A percentile compares a stretch with the other conserved stretches of the same genome.
phyloP scores from a whole-genome alignment of 2,888 invertebrate genomes.

The Ochropacha duplaris region DNA sequence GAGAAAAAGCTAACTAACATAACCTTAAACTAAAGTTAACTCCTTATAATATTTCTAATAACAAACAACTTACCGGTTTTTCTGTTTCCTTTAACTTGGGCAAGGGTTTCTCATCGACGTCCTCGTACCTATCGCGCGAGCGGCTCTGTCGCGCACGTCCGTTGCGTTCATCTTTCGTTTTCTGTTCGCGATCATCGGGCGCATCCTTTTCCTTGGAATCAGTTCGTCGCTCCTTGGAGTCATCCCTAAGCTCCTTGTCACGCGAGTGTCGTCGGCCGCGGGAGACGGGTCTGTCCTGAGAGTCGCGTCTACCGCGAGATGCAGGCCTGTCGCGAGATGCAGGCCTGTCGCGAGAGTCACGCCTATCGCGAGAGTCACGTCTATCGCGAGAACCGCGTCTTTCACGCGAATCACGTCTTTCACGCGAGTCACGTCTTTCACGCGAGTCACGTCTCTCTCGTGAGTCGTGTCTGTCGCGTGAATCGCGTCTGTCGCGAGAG shows the following conservation, averaged over 20 bases:
- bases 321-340: conserved; percentile 21
- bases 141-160: conserved; percentile 56
- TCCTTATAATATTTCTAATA: too few relatives aligned
- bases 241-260: conserved; percentile 13
- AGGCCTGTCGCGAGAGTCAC: conserved; percentile 25
- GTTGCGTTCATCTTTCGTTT: conserved; percentile 44
- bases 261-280: conserved; percentile 22
- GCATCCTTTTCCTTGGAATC: conserved; percentile 15
- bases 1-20: too few relatives aligned
- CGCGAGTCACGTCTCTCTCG: conserved; percentile 22
- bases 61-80: conserved; percentile 84
- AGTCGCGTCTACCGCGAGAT: conserved; percentile 24
- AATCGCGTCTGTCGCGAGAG: conserved; percentile 29
- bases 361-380: conserved; percentile 21
- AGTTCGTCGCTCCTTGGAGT: conserved; percentile 25
- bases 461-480: conserved; percentile 38
- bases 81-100: conserved; percentile 89
- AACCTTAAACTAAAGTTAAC: too few relatives aligned
- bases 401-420: conserved; percentile 21
- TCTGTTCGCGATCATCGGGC: conserved; percentile 15
- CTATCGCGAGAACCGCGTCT: conserved; percentile 22
- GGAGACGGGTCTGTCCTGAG: conserved; percentile 22
- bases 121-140: conserved; percentile 55
- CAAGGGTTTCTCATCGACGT: conserved; percentile 75
- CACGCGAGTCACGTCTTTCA: conserved; percentile 19